Percentiles rank a stretch among this genome's conserved stretches.
Conservation (phyloP, 2,888 invertebrate genomes). For the Calliphora vomitoria region DNA sequence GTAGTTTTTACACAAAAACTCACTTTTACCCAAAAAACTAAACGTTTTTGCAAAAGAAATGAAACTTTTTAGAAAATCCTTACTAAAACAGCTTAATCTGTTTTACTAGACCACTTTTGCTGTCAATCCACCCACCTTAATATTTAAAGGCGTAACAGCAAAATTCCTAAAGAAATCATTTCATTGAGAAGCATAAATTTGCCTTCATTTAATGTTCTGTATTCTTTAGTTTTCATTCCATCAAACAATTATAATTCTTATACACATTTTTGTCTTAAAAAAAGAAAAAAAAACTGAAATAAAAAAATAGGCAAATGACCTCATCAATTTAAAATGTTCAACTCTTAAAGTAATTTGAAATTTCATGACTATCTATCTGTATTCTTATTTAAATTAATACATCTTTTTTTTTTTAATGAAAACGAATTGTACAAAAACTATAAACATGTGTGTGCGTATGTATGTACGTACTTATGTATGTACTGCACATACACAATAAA, state of each 20-base stretch:
- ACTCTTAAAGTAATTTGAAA: conserved; percentile 46
- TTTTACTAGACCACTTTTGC: neutral
- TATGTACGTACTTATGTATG: neutral
- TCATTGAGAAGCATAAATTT: conserved; percentile 8
- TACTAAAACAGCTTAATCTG: too few species aligned
- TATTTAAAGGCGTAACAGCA: conserved; percentile 20
- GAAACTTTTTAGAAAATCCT: too few species aligned
- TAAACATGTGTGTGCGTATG: neutral
- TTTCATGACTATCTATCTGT: conserved; percentile 19
- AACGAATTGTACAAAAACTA: conserved; percentile 20
- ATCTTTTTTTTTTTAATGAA: conserved; percentile 28
- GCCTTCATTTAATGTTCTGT: conserved; percentile 31
- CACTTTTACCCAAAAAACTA: too few species aligned
- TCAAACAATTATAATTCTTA: conserved; percentile 1
- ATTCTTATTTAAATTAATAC: conserved; percentile 52
- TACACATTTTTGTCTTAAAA: neutral
- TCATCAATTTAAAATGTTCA: conserved; percentile 58
- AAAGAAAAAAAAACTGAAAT: neutral
- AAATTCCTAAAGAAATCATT: conserved; percentile 9
- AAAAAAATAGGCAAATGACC: conserved; percentile 45
- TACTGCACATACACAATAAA: neutral
- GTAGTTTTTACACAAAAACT: too few species aligned
- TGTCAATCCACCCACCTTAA: conserved; percentile 14
- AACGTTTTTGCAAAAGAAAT: too few species aligned
- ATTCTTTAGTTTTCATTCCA: neutral